phyloP scores from a whole-genome alignment of 1,140 invertebrate species.

The Solenopsis invicta region DNA sequence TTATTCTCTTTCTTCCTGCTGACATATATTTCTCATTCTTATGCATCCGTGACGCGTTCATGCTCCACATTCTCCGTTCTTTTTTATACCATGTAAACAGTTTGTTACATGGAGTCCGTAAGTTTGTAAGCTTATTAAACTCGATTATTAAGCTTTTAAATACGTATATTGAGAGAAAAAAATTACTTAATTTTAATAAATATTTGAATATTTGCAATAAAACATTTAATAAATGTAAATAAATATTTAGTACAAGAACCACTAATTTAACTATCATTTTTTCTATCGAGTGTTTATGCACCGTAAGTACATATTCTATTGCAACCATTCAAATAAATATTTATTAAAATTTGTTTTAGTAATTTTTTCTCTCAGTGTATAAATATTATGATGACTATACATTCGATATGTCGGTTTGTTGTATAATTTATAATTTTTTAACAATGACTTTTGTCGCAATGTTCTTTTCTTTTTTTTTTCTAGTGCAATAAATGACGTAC shows the following conservation, averaged over 20 bases:
- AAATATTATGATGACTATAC: not conserved
- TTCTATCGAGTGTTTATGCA: no score
- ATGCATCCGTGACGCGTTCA: constrained; percentile 33
- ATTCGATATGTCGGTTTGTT: not conserved
- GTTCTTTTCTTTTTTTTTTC: not conserved
- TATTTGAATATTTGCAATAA: not conserved
- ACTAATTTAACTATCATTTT: no score
- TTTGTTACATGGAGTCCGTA: not conserved
- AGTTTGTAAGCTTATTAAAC: not conserved
- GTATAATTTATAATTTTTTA: not conserved
- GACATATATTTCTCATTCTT: constrained; percentile 47
- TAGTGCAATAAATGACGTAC: not conserved
- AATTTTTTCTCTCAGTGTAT: no score
- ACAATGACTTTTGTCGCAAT: not conserved
- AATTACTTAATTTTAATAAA: no score
- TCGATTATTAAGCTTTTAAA: not conserved
- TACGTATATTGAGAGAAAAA: no score
- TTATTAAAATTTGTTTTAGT: no score
- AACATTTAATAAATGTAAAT: no score
- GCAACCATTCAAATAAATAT: no score
- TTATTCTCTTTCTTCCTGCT: constrained; percentile 37
- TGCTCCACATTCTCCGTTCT: constrained; percentile 3
- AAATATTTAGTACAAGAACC: no score
- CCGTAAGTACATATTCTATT: no score
- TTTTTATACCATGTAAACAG: not conserved